Conservation (phyloP, 2,113 vertebrate species). For the Carollia perspicillata region DNA sequence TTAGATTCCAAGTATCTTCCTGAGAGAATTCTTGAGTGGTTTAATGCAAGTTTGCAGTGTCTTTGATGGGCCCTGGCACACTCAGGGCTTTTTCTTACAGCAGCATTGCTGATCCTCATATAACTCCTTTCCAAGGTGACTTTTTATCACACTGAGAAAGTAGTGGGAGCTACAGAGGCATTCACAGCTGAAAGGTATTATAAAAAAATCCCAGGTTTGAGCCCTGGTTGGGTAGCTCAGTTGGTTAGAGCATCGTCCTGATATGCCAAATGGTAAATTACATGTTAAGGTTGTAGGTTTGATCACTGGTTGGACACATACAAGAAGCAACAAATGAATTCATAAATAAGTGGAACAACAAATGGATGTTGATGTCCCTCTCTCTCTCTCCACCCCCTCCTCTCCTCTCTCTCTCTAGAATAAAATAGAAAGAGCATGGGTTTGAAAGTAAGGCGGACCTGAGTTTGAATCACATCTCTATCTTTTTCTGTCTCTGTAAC, state of each 20-base stretch:
- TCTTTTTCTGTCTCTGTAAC: neutral
- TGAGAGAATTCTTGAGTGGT: neutral
- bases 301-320: neutral
- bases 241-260: neutral
- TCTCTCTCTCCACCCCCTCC: neutral
- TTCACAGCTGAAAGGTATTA: neutral
- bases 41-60: neutral
- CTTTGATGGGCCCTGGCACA: neutral
- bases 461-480: neutral
- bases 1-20: neutral
- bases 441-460: neutral
- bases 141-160: neutral
- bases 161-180: neutral
- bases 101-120: neutral
- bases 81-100: neutral
- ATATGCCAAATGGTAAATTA: neutral
- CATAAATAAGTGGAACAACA: neutral
- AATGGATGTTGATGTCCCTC: neutral
- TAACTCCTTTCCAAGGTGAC: neutral
- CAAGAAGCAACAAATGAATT: neutral
- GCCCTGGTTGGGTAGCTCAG: neutral
- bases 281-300: neutral
- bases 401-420: neutral
- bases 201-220: neutral
- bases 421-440: neutral